Conservation (phyloP, 1,140 invertebrate genomes). For the Diorhabda elongata region DNA sequence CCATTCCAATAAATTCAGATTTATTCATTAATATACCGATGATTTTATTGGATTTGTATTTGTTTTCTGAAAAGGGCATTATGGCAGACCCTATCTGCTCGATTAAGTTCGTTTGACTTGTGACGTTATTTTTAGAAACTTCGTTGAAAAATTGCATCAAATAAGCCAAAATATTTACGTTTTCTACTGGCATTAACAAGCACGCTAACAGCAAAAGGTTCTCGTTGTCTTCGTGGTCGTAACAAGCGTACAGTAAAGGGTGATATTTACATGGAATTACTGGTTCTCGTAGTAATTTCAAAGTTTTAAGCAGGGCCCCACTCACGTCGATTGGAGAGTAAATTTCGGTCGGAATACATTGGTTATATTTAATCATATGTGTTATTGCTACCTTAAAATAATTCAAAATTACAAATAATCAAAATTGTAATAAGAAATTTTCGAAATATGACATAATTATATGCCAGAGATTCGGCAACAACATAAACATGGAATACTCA, state of each 20-base stretch:
- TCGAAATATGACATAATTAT: too few species aligned
- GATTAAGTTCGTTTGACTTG: conserved; percentile 6
- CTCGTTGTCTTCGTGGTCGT: conserved; percentile 1
- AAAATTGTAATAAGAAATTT: too few species aligned
- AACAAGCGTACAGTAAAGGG: conserved; percentile 4
- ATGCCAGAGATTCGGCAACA: too few species aligned
- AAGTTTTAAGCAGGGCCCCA: background rate
- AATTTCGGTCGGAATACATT: background rate
- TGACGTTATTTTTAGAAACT: background rate
- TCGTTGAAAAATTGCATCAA: conserved; percentile 11
- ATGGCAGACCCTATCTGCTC: conserved; percentile 3
- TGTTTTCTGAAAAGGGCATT: conserved; percentile 1
- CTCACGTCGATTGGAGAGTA: conserved; percentile 4
- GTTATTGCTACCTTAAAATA: background rate
- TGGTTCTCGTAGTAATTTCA: background rate
- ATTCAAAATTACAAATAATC: too few species aligned
- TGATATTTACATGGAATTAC: conserved; percentile 10
- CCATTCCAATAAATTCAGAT: conserved; percentile 6
- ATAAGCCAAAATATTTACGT: conserved; percentile 8
- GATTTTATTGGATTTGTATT: background rate
- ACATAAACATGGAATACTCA: too few species aligned
- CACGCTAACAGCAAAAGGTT: background rate
- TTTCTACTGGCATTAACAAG: conserved; percentile 3
- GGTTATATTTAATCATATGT: background rate
- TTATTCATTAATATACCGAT: background rate